phyloP scores from a whole-genome alignment of 2,113 vertebrate species.

The Vicugna pacos region DNA sequence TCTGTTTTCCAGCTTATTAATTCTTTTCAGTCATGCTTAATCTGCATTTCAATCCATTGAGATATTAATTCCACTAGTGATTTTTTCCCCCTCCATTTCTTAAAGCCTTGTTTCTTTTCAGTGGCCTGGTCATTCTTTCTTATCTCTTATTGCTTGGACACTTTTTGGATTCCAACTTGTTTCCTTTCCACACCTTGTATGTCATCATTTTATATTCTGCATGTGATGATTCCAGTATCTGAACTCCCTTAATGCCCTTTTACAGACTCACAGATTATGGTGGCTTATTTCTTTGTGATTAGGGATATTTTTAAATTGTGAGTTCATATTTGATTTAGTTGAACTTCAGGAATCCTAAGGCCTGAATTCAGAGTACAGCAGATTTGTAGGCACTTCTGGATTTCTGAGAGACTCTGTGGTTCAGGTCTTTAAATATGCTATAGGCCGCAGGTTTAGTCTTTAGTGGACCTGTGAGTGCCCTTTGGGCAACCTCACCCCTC shows the following conservation, averaged over 20 bases:
- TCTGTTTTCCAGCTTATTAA: not conserved
- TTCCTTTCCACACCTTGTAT: not conserved
- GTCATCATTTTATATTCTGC: not conserved
- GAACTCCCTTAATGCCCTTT: not conserved
- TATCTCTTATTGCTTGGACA: not conserved
- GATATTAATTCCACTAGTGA: not conserved
- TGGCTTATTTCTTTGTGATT: constrained; percentile 10
- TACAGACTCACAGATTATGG: not conserved
- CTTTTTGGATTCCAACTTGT: not conserved
- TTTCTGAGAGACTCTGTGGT: not conserved
- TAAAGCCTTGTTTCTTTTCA: not conserved
- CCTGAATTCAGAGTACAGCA: not conserved
- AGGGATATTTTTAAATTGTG: not conserved
- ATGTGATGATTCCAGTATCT: not conserved
- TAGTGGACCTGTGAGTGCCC: not conserved
- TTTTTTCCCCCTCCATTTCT: not conserved
- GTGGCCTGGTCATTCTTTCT: not conserved
- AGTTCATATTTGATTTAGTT: constrained; percentile 26
- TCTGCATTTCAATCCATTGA: constrained; percentile 6
- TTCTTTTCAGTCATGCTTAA: not conserved
- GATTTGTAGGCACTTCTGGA: not conserved
- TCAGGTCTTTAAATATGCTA: not conserved
- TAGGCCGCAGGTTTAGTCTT: not conserved
- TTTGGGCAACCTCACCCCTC: not conserved
- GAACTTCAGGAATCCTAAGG: not conserved